Base-by-base conservation (phyloP, 2,888 invertebrate species). In the Hipparchia sbordonii region DNA sequence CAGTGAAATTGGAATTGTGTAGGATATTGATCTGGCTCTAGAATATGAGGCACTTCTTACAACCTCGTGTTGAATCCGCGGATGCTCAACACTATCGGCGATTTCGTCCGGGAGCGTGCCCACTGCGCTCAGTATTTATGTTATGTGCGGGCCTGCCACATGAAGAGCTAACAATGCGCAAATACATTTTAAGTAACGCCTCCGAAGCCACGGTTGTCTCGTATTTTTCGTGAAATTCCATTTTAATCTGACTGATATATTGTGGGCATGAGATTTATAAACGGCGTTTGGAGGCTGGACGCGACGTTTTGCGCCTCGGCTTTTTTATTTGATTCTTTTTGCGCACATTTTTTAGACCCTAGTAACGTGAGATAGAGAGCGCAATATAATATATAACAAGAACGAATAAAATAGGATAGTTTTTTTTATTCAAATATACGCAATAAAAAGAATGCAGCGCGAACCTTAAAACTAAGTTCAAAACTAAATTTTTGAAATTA, bases 81-180 rank as follows among this genome's bases (percentile, higher is more conserved):
- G 9, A n/a, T 39, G 9, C 48, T 6, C 52, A 65, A 2, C 65
- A 65, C 65, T 65, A 65, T 65, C 33, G 65, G 82, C 82, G 85
- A 86, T 87, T 88, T 88, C 88, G 86, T 91, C 89, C 89, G 86
- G 88, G 85, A 90, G 89, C 89, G 84, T 84, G 84, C 86, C 86
- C 88, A 88, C 89, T 85, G 89, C 82, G 88, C 79, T 82, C 87
- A 84, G 85, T 90, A 90, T 93, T 92, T 92, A 92, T 92, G 88
- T 88, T 85, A 86, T 87, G 83, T 84, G 82, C 82, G 79, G 80
- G 78, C 81, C 82, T 82, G 82, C 80, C 80, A 83, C 82, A 83
- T 82, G 86, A 87, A 88, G 87, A 83, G 86, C 85, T 86, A 88
- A 91, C 91, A 91, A 91, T 91, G 85, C 87, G 81, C 86, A 84